Base-by-base conservation (phyloP, 1,140 invertebrate species). In the Nephila pilipes region DNA sequence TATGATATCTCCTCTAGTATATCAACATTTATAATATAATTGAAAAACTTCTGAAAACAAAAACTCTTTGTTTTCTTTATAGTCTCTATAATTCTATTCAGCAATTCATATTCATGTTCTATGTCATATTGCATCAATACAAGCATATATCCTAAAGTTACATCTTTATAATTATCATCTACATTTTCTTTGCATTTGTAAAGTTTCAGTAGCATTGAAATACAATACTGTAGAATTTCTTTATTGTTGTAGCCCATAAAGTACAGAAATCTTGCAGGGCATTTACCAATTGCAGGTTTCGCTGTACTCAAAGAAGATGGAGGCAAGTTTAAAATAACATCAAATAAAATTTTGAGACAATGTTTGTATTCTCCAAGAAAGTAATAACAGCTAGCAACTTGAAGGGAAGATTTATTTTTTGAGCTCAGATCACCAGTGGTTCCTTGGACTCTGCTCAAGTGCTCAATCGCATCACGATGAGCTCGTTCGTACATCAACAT, bases 1-100 rank as follows among this genome's bases (percentile, higher is more conserved):
- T 97, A 97, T 89, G 97, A 97, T 93, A 99, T 96, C 95, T 99
- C 98, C 96, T 99, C 98, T 90, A 99, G 96, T 94, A 99, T 97
- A 95, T 99, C 98, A 95, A 95, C 95, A 95, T 95, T 97, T 94
- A 98, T 97, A 25, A 99, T 97, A 94, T 99, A 99, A 85, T 97
- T 96, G 95, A 97, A 97, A 94, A 97, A 97, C 6, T 97, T 96
- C 85, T 97, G 97, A 95, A 98, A 98, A 94, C 96, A 96, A 95
- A 98, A 98, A 25, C 96, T 96, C 94, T 98, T 97, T 63, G 97
- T 97, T 94, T 96, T 96, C 94, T 97, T 96, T 93, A 99, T 98
- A 80, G 97, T 96, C 93, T 97, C 97, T 22, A 98, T 96, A 36
- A 98, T 96, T 79, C 97, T 95, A 55, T 96, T 96, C 93, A 98